These are phyloP conservation scores for Latheticus oryzae DNA, from an alignment of 2,888 invertebrate genomes.

Conservation along the genomic window DNA sequence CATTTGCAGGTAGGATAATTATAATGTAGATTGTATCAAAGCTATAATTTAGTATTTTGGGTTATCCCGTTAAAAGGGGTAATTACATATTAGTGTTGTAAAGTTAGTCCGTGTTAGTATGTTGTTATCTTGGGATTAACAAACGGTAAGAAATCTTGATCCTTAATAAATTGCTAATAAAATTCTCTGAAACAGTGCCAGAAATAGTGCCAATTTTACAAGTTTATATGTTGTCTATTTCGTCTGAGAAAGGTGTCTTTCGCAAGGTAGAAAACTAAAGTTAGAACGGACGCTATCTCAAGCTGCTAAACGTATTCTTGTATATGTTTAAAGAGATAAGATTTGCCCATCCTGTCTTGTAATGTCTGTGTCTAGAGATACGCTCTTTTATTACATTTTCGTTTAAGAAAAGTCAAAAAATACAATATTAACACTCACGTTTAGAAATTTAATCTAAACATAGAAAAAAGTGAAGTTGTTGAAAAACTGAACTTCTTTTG, in stretches of 20 bases:
- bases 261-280: slow-evolving; percentile 22
- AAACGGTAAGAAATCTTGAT: slow-evolving; percentile 42
- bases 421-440: slow-evolving; percentile 40
- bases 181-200: slow-evolving; percentile 45
- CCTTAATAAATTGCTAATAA: slow-evolving; percentile 46
- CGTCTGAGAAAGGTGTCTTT: slow-evolving; percentile 39
- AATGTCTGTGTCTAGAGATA: slow-evolving; percentile 44
- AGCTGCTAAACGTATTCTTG: slow-evolving; percentile 47
- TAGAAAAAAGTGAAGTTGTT: slow-evolving; percentile 22
- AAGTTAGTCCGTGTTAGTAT: slow-evolving; percentile 24
- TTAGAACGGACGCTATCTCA: slow-evolving; percentile 43
- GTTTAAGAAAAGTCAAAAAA: slow-evolving; percentile 36
- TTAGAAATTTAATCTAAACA: slow-evolving; percentile 37
- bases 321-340: slow-evolving; percentile 52
- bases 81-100: slow-evolving; percentile 25
- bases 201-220: slow-evolving; percentile 44
- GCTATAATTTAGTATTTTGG: slow-evolving; percentile 31
- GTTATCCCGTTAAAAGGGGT: slow-evolving; percentile 29
- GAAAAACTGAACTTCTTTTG: no score
- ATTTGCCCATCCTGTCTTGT: slow-evolving; percentile 46
- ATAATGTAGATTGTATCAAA: slow-evolving; percentile 17
- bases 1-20: slow-evolving; percentile 20
- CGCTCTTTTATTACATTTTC: slow-evolving; percentile 44
- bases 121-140: slow-evolving; percentile 40
- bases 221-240: slow-evolving; percentile 47